phyloP scores from a whole-genome alignment of 2,113 vertebrate genomes.

The Orthonyx spaldingii region DNA sequence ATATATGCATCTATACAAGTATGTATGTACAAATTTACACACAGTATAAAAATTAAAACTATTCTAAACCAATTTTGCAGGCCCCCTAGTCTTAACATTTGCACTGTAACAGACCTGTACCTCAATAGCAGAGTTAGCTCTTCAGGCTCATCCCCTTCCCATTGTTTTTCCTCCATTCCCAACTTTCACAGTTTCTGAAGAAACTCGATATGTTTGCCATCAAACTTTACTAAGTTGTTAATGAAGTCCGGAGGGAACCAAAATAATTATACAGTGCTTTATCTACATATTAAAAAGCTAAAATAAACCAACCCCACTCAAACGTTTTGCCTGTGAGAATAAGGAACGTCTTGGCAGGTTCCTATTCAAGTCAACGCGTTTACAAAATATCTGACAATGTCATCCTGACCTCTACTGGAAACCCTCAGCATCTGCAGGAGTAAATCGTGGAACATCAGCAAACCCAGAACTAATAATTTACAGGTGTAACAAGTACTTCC shows the following conservation, averaged over 20 bases:
- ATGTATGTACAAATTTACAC: neutral
- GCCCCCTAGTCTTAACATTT: neutral
- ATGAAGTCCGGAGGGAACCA: neutral
- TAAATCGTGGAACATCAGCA: neutral
- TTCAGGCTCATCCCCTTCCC: neutral
- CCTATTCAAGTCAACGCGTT: neutral
- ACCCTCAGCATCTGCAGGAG: neutral
- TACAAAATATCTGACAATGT: conserved; percentile 38
- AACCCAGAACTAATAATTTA: neutral
- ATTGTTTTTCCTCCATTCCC: neutral
- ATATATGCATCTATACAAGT: neutral
- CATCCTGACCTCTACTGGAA: conserved; percentile 65
- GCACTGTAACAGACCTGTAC: neutral
- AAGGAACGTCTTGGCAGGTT: neutral
- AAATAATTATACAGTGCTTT: neutral
- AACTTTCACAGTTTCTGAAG: neutral
- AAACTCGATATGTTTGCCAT: neutral
- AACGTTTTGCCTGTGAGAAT: neutral
- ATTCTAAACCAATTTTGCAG: neutral
- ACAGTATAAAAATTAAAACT: neutral
- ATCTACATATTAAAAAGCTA: neutral
- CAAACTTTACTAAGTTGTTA: neutral
- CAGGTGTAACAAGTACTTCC: neutral
- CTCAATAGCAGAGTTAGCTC: neutral
- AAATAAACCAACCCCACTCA: conserved; percentile 2